phyloP scores from a whole-genome alignment of 2,888 invertebrate genomes.

The Hedya salicella region DNA sequence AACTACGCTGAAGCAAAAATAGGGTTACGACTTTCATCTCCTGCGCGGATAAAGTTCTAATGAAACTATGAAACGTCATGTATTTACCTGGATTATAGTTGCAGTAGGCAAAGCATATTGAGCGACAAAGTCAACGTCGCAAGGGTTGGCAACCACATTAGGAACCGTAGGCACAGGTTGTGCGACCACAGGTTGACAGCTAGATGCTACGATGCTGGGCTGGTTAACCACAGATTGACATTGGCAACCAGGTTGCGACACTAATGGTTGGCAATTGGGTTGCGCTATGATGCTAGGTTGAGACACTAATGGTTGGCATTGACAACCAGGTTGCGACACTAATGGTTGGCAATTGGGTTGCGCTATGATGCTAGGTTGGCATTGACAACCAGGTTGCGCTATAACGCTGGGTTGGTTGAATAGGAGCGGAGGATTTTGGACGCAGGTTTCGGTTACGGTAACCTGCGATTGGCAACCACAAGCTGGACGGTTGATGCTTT shows the following conservation, averaged over 20 bases:
- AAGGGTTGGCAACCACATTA: background rate
- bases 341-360: background rate
- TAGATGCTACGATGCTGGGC: background rate
- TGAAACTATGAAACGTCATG: background rate
- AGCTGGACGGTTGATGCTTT: background rate
- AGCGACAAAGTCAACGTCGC: background rate
- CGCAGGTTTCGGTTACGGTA: background rate
- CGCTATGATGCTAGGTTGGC: background rate
- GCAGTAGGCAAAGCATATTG: constrained; percentile 1
- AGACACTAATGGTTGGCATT: constrained; percentile 4
- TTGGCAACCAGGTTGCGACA: background rate
- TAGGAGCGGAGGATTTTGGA: constrained; percentile 2
- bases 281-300: background rate
- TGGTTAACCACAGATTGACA: background rate
- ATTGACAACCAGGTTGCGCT: background rate
- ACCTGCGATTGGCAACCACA: constrained; percentile 22
- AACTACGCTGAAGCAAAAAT: too few species aligned
- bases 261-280: background rate
- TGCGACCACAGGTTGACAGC: background rate
- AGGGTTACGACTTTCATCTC: too few species aligned
- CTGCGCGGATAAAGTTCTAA: too few species aligned
- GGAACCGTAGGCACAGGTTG: too few species aligned
- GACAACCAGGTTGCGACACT: background rate
- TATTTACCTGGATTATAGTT: background rate
- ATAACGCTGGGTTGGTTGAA: background rate